These are phyloP conservation scores for Agrotis segetum DNA, from an alignment of 2,888 invertebrate genomes.

Conservation along the genomic window DNA sequence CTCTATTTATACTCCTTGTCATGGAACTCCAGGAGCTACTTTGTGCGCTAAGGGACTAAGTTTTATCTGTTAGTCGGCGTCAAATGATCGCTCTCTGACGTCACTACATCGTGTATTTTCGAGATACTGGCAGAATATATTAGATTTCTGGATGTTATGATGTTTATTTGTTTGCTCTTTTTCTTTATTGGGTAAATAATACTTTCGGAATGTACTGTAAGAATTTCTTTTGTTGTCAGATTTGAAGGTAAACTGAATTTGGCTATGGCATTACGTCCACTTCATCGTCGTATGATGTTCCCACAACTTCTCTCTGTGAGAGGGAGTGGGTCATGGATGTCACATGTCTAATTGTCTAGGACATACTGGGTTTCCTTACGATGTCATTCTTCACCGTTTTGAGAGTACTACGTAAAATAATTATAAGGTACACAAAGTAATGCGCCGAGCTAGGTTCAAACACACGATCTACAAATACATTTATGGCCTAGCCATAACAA, in stretches of 20 bases:
- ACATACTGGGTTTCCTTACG: no score
- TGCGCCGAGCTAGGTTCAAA: no score
- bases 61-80: conserved; percentile 25
- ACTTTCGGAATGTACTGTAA: background rate
- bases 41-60: conserved; percentile 20
- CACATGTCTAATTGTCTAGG: no score
- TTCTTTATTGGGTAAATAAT: background rate
- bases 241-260: background rate
- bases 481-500: background rate
- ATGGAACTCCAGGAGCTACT: conserved; percentile 4
- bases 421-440: no score
- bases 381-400: no score
- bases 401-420: no score
- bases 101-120: conserved; percentile 16
- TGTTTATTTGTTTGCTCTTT: conserved; percentile 17
- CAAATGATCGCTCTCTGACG: conserved; percentile 37
- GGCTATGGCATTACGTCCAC: no score
- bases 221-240: no score
- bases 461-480: no score
- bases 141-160: conserved; percentile 24
- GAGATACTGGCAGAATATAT: conserved; percentile 17
- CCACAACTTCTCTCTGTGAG: no score
- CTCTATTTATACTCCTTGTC: conserved; percentile 18
- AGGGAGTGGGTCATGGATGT: no score
- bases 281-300: no score